Base-by-base conservation (phyloP, 1,140 invertebrate species). In the Eriocheir sinensis region DNA sequence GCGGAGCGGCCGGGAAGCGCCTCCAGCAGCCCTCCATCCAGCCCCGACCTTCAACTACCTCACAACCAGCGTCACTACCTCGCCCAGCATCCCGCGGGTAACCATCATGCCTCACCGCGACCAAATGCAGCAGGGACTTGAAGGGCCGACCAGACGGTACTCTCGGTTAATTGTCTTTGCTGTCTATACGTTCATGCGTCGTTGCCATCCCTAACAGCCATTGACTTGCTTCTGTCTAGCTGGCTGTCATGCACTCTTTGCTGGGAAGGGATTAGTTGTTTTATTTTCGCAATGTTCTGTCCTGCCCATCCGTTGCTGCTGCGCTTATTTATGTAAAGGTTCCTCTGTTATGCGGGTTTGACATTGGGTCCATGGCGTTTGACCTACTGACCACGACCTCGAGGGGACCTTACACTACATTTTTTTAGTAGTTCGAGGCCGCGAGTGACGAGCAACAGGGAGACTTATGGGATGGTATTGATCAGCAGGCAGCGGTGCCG, bases 401-500 rank as follows among this genome's bases (percentile, higher is more conserved):
- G 60, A 32, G 27, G 85, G 9, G 21, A 17, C 21, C 38, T 41
- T 41, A 44, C 30, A 41, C 27, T 38, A 34, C n/a, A 15, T 40
- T 12, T 44, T 40, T 38, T 36, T 40, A 41, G 40, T 27, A 41
- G 21, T 44, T 48, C 44, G 44, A 48, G 36, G 30, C 0, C 81
- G n/a, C 86, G 80, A 72, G 60, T 40, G 32, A 34, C 2, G 41
- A 93, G 41, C 91, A 93, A 53, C 81, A 86, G 91, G 80, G 91
- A 85, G 91, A 53, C 12, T 92, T 92, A 92, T 92, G 30, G 91
- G 32, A 92, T 34, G 32, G 27, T 93, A 93, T 93, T 93, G 91
- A 93, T 93, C 81, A 83, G 38, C 60, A 72, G 60, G 60, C 60
- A 72, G 60, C 60, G n/a, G 38, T 30, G 72, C n/a, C 36, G 27